Evolutionary conservation across 2,797 vertebrate genomes (phyloP), one percentile per base, ranked within the genome.

Genomic region (Microtus agrestis): DNA sequence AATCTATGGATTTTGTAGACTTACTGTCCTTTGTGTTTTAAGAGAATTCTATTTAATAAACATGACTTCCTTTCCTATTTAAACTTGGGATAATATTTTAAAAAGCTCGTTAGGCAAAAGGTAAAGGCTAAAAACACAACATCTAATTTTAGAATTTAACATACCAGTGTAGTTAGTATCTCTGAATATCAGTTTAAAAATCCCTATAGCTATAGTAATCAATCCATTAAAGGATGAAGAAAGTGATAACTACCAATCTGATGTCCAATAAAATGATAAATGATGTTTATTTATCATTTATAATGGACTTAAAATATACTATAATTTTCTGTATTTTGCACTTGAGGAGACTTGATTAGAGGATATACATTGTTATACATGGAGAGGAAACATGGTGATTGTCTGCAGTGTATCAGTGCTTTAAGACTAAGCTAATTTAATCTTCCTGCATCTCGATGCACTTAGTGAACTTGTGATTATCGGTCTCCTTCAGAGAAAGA

Each of bases 271-370:
- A 56, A 80, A 40, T 90, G n/a, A 40, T 9, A 89, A 31, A 13
- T 79, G 19, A 46, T 29, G 54, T 93, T 96, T 43, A 40, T 9
- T n/a, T 25, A 10, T 23, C n/a, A 81, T 86, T 59, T 87, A 31
- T 89, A 29, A 89, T 65, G 89, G 81, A 65, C 4, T 43, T 85
- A 59, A 5, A 12, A 43, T 69, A 5, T n/a, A 5, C 31, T 78
- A 76, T 76, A 87, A 31, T 61, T 87, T 29, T 46, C 27, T 48
- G 2, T 14, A 89, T 73, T 71, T 93, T 90, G 71, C 86, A 77
- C 37, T 91, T 94, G 34, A 87, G 7, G 17, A 91, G 87, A 76
- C 5, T 63, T 54, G 29, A 94, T 25, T 40, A 76, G 87, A 80
- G 7, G 23, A 59, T 54, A 19, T 80, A 79, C 29, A 14, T 14